A percentile compares a stretch with the other conserved stretches of the same genome.
These are phyloP conservation scores for Polymixis flavicincta DNA, from an alignment of 2,888 invertebrate genomes.

Conservation along the genomic window DNA sequence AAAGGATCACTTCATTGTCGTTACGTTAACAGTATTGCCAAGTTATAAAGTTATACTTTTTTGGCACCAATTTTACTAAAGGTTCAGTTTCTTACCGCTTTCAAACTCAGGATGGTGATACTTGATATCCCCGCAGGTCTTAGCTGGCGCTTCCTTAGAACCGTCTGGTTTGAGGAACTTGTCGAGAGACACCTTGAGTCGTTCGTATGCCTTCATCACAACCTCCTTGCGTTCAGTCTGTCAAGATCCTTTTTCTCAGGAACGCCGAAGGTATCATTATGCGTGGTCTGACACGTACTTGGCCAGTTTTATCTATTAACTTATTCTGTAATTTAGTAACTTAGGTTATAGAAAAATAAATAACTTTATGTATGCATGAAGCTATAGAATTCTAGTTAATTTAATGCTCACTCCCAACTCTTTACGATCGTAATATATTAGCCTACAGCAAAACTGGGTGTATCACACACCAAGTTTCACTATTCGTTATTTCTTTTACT, in stretches of 20 bases:
- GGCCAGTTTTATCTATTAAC: too few relatives aligned
- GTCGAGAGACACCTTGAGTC: conserved; percentile 94
- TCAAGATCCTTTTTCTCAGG: too few relatives aligned
- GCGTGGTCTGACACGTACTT: too few relatives aligned
- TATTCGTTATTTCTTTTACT: background rate
- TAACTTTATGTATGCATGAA: background rate
- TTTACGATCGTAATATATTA: background rate
- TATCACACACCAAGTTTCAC: background rate
- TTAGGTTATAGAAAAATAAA: background rate
- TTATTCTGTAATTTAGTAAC: background rate
- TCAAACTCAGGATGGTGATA: conserved; percentile 94
- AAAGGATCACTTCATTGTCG: too few relatives aligned
- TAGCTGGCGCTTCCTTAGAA: conserved; percentile 95
- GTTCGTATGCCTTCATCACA: conserved; percentile 95
- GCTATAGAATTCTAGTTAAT: background rate
- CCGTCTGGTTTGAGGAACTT: conserved; percentile 95
- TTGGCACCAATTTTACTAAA: background rate
- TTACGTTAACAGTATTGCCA: background rate
- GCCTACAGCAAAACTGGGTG: background rate
- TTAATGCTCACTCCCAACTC: background rate
- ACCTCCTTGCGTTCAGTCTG: conserved; percentile 90
- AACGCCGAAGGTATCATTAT: too few relatives aligned
- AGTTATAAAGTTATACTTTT: too few relatives aligned
- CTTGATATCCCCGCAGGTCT: conserved; percentile 96
- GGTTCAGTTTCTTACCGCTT: conserved; percentile 90